Evolutionary conservation across 2,888 invertebrate species (phyloP).

Genomic region (Malthinus seriepunctatus): DNA sequence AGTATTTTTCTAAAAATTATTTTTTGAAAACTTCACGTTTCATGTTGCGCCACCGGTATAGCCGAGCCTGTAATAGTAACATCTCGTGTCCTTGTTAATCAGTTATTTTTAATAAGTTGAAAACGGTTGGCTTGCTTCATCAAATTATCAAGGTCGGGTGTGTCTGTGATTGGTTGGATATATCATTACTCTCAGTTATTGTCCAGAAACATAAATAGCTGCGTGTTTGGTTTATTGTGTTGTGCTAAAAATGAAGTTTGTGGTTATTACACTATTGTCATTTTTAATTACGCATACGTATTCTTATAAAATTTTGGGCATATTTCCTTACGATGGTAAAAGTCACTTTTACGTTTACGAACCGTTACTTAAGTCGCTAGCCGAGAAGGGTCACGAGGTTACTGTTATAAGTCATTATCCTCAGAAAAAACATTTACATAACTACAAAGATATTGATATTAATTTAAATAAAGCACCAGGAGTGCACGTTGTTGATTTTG

Average conservation of each 20-base stretch:
- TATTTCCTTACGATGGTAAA: conserved; percentile 69
- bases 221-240: too few relatives aligned
- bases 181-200: too few relatives aligned
- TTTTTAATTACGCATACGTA: neutral
- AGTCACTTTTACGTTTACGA: conserved; percentile 72
- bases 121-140: too few relatives aligned
- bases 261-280: neutral
- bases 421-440: conserved; percentile 17
- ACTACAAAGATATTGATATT: conserved; percentile 33
- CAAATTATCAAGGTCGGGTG: too few relatives aligned
- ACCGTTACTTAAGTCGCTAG: conserved; percentile 64
- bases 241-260: neutral
- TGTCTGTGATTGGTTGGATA: too few relatives aligned
- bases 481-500: neutral
- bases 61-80: too few relatives aligned
- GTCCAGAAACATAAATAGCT: too few relatives aligned
- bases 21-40: too few relatives aligned
- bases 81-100: too few relatives aligned
- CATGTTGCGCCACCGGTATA: too few relatives aligned
- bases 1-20: too few relatives aligned
- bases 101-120: too few relatives aligned
- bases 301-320: conserved; percentile 61
- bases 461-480: neutral
- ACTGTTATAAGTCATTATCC: conserved; percentile 71
- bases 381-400: conserved; percentile 65